Percentiles rank a stretch among this genome's conserved stretches.
These are phyloP conservation scores for Aurelia coerulea DNA, from an alignment of 30 jellyfish, hydroid and myxozoan species.

Conservation along the genomic window DNA sequence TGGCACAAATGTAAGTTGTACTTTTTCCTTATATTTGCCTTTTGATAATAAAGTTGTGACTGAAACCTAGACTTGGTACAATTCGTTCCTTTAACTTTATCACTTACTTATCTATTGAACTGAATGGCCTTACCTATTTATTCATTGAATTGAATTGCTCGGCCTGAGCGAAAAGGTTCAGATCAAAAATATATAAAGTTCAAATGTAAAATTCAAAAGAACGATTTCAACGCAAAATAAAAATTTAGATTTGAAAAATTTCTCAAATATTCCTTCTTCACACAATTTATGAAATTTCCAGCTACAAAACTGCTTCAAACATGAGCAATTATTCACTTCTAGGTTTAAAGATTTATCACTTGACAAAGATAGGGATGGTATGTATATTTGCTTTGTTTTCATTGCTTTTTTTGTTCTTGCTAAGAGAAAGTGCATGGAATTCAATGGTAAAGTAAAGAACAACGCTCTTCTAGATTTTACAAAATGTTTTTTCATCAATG, in stretches of 20 bases:
- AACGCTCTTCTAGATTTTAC: not conserved
- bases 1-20: slow-evolving; percentile 44
- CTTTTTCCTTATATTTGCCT: not conserved
- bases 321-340: not conserved
- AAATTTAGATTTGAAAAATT: too few relatives aligned
- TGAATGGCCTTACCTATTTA: too few relatives aligned
- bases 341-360: slow-evolving; percentile 47
- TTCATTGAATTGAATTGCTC: too few relatives aligned
- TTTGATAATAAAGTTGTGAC: not conserved
- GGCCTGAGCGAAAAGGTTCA: too few relatives aligned
- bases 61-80: not conserved
- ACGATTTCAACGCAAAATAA: too few relatives aligned
- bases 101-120: too few relatives aligned
- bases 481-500: not conserved
- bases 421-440: not conserved
- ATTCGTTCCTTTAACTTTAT: too few relatives aligned
- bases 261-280: too few relatives aligned
- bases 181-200: too few relatives aligned
- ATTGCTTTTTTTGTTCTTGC: not conserved
- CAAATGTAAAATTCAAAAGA: not conserved
- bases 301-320: not conserved
- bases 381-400: not conserved
- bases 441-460: not conserved
- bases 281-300: not conserved
- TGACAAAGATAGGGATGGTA: slow-evolving; percentile 53